Evolutionary conservation across 2,888 invertebrate genomes (phyloP).

Genomic region (Spisula subtruncata): DNA sequence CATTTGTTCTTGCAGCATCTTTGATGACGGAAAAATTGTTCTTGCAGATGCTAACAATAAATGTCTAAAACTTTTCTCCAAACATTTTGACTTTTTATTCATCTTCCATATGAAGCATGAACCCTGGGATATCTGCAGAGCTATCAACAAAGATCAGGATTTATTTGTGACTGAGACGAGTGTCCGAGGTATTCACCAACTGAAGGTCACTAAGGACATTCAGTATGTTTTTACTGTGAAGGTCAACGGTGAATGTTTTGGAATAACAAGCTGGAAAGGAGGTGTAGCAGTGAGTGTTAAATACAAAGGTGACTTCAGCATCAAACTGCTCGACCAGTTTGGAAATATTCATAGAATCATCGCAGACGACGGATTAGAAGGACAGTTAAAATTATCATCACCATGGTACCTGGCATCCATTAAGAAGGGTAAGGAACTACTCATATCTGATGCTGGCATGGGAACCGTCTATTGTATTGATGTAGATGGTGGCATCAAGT

Average conservation of each 20-base stretch:
- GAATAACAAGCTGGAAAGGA: conserved; percentile 57
- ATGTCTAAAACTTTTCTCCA: conserved; percentile 61
- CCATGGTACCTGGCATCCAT: conserved; percentile 65
- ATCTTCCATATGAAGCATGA: conserved; percentile 60
- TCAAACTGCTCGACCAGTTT: conserved; percentile 59
- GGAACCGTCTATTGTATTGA: conserved; percentile 56
- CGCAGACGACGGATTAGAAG: conserved; percentile 29
- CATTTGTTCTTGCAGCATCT: conserved; percentile 57
- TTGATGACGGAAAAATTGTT: conserved; percentile 48
- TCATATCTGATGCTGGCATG: conserved; percentile 60
- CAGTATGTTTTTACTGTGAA: conserved; percentile 63
- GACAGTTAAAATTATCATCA: conserved; percentile 45
- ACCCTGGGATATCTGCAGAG: conserved; percentile 64
- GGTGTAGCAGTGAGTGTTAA: conserved; percentile 63
- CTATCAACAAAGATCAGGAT: conserved; percentile 50
- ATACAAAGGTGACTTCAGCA: conserved; percentile 43
- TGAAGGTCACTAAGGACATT: conserved; percentile 55
- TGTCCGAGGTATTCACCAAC: conserved; percentile 57
- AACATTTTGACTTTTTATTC: conserved; percentile 54
- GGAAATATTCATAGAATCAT: conserved; percentile 58
- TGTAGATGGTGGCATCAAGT: conserved; percentile 57
- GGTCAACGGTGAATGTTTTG: conserved; percentile 64
- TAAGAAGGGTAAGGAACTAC: conserved; percentile 42
- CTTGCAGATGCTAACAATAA: conserved; percentile 66
- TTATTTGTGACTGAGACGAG: conserved; percentile 62